Evolutionary conservation across 2,888 invertebrate genomes (phyloP).

Genomic region (Branchellion lobata): DNA sequence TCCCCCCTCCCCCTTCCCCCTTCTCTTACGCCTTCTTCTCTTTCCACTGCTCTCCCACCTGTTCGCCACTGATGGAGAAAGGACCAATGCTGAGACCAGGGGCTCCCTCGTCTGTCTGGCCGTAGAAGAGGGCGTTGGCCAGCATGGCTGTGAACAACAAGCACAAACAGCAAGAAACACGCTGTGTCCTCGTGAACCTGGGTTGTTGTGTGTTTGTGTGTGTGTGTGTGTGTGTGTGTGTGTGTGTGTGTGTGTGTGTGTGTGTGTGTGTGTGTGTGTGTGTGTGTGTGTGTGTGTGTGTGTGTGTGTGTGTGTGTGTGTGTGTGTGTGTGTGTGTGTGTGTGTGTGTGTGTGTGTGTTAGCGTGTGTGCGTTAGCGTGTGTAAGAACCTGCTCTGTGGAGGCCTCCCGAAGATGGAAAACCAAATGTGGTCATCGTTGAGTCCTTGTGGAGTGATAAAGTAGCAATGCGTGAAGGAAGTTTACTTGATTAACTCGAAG

Average conservation of each 20-base stretch:
- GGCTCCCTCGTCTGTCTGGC: constrained; percentile 49
- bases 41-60: constrained; percentile 55
- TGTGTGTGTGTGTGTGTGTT: constrained; percentile 5
- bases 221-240: neutral
- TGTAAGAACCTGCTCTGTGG: constrained; percentile 64
- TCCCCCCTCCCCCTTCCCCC: no score
- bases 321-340: constrained; percentile 16
- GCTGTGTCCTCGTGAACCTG: constrained; percentile 61
- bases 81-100: constrained; percentile 62
- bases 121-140: constrained; percentile 66
- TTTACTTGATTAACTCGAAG: no score
- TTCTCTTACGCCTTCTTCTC: no score
- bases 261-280: constrained; percentile 19
- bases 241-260: constrained; percentile 23
- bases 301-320: constrained; percentile 14
- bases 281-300: constrained; percentile 23
- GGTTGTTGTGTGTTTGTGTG: neutral
- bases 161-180: constrained; percentile 64
- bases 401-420: constrained; percentile 65
- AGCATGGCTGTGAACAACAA: constrained; percentile 65
- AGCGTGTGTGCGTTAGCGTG: neutral
- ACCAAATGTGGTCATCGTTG: constrained; percentile 65
- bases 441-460: no score
- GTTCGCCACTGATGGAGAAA: constrained; percentile 63
- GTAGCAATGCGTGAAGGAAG: no score